Evolutionary conservation across 2,113 vertebrate species (phyloP).

Genomic region (Urocolius indicus): DNA sequence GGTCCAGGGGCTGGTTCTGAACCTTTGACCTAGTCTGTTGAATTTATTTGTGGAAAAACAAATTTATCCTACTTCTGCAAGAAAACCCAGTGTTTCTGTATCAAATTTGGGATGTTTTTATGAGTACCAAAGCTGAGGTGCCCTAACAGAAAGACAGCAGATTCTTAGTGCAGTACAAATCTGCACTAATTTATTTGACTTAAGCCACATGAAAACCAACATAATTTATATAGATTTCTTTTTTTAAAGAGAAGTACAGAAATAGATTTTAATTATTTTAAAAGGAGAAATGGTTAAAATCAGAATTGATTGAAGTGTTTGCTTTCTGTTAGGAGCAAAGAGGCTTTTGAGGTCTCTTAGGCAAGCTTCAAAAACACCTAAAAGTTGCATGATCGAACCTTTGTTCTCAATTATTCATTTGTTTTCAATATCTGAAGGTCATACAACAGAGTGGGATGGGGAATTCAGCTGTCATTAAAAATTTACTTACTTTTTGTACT

Average conservation of each 20-base stretch:
- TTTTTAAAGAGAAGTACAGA: not conserved
- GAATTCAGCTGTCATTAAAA: conserved; percentile 75
- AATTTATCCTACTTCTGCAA: not conserved
- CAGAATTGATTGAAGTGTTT: conserved; percentile 15
- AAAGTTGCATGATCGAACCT: conserved; percentile 56
- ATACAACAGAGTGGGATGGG: conserved; percentile 41
- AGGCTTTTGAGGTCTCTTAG: conserved; percentile 48
- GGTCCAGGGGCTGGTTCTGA: not conserved
- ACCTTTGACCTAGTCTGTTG: not conserved
- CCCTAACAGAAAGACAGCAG: not conserved
- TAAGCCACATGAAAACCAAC: not conserved
- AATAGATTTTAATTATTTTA: conserved; percentile 41
- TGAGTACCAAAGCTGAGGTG: not conserved
- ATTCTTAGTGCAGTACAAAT: not conserved
- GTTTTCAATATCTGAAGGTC: conserved; percentile 77
- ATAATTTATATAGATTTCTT: not conserved
- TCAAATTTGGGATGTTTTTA: not conserved
- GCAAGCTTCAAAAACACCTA: conserved; percentile 56
- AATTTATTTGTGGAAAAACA: not conserved
- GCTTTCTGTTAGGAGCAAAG: not conserved
- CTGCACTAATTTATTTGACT: not conserved
- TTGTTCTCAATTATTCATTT: conserved; percentile 79
- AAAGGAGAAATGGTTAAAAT: conserved; percentile 2
- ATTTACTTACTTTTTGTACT: conserved; percentile 77
- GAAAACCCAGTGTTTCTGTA: not conserved